These are phyloP conservation scores for Tetrapedia diversipes DNA, from an alignment of 2,888 invertebrate genomes.

Conservation along the genomic window DNA sequence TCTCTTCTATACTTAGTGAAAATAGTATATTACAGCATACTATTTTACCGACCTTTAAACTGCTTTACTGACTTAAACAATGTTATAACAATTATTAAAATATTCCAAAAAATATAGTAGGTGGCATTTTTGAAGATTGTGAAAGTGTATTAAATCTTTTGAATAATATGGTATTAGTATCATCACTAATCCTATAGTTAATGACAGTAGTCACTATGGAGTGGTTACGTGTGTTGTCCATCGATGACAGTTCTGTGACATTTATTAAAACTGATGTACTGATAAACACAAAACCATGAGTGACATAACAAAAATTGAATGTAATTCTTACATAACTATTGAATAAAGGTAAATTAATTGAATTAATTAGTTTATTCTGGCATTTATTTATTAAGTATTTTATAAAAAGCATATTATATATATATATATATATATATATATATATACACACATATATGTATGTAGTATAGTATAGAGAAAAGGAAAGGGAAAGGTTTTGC, in stretches of 20 bases:
- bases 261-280: constrained; percentile 60
- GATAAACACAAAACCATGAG: constrained; percentile 68
- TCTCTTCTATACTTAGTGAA: no score
- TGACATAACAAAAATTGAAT: constrained; percentile 62
- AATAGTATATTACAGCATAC: background rate
- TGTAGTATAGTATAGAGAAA: no score
- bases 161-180: background rate
- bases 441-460: background rate
- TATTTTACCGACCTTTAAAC: background rate
- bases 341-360: constrained; percentile 58
- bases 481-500: constrained; percentile 16
- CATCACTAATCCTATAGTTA: constrained; percentile 34
- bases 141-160: background rate
- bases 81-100: constrained; percentile 4
- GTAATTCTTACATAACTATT: constrained; percentile 50
- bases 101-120: background rate
- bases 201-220: constrained; percentile 55
- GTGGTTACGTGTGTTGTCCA: constrained; percentile 65
- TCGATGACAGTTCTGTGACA: constrained; percentile 71
- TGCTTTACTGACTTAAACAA: constrained; percentile 14
- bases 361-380: constrained; percentile 5
- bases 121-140: constrained; percentile 11
- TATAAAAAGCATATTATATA: constrained; percentile 5
- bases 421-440: background rate
- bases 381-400: constrained; percentile 5